Conservation (phyloP, 2,113 vertebrate species). For the Corvus cornix region DNA sequence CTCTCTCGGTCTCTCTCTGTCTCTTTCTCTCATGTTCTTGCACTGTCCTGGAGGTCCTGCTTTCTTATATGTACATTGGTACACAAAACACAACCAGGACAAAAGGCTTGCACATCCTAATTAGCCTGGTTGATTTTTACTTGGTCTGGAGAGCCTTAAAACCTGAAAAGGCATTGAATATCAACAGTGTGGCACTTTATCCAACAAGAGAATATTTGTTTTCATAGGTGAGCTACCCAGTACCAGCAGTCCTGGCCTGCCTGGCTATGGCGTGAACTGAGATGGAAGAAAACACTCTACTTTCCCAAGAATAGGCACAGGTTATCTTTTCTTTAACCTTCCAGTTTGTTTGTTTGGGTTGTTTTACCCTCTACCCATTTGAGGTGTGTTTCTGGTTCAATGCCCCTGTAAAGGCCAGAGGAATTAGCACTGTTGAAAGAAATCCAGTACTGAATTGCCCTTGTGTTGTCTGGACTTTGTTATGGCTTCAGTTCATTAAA, state of each 20-base stretch:
- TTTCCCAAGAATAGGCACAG: constrained; percentile 41
- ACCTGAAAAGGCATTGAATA: constrained; percentile 51
- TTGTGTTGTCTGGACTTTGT: constrained; percentile 26
- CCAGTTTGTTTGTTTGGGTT: constrained; percentile 74
- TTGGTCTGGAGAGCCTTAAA: constrained; percentile 25
- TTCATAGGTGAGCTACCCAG: constrained; percentile 61
- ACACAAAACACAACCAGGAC: not conserved
- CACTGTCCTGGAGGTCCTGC: not conserved
- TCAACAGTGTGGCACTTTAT: constrained; percentile 54
- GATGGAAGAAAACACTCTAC: constrained; percentile 40
- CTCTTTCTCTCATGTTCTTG: not conserved
- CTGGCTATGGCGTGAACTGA: constrained; percentile 54
- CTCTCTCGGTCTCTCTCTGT: not conserved
- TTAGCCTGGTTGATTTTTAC: not conserved
- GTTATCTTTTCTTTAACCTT: constrained; percentile 69
- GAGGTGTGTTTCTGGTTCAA: constrained; percentile 75
- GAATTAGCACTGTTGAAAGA: constrained; percentile 64
- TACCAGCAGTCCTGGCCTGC: constrained; percentile 52
- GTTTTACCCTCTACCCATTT: constrained; percentile 72
- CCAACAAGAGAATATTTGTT: constrained; percentile 67
- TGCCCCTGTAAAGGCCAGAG: constrained; percentile 63
- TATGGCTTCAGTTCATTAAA: constrained; percentile 63
- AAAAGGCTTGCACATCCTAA: not conserved
- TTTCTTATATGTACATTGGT: not conserved
- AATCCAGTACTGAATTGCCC: constrained; percentile 22